Base-by-base conservation (phyloP, 1,140 invertebrate genomes). In the Calycopis cecrops region DNA sequence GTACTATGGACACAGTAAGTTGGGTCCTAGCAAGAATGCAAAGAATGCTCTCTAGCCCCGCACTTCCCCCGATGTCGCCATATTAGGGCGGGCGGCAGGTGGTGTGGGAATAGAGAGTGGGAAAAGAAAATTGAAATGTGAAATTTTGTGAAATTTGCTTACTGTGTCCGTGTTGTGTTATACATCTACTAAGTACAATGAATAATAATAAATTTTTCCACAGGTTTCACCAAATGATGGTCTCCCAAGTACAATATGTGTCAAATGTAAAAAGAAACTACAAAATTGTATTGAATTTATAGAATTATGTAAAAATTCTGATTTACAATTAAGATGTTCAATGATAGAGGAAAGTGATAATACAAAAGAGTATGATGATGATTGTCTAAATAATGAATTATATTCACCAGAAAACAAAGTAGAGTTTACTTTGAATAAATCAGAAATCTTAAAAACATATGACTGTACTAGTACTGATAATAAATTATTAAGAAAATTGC, bases 211-310 rank as follows among this genome's bases (percentile, higher is more conserved):
- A 2, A 28, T 28, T 63, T 49, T 59, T 49, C 81, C 77, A 33
- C 55, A 88, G 87, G 79, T 88, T 55, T 50, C 69, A 50, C 69
- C 71, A 18, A 71, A 73, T 51, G 87, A 88, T 67, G 73, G 69
- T 6, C 62, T 88, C n/a, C 84, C 85, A 47, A 65, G 63, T 33
- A 61, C 50, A 52, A 80, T 88, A 56, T 88, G 87, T 63, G 55
- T 42, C 28, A 65, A 38, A 52, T 88, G 85, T 60, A 49, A 75
- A 33, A 59, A 71, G 52, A 69, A 62, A 55, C 53, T 88, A 44
- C 69, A 85, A 9, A 56, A 60, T 11, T 87, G 84, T 50, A 68
- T 82, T 48, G 60, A 76, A 55, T 88, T 88, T 65, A 76, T 80
- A 62, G 48, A 72, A 33, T 58, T 75, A 16, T 88, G 87, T 71